Evolutionary conservation across 2,888 invertebrate species (phyloP).

Genomic region (Nebria brevicollis): DNA sequence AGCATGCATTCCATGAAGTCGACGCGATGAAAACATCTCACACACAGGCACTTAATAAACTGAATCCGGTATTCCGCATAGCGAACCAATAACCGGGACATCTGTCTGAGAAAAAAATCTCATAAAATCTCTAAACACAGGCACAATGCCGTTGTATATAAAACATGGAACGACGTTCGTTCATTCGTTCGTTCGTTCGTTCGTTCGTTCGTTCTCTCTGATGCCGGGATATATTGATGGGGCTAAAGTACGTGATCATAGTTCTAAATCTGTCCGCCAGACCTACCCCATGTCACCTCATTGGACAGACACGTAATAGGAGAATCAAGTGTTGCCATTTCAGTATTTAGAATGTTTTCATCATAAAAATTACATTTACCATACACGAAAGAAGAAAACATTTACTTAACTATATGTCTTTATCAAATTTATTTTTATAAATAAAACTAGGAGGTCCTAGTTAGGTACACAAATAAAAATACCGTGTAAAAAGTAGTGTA

Average conservation of each 20-base stretch:
- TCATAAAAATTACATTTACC: too few relatives aligned
- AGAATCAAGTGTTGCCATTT: not conserved
- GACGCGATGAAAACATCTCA: not conserved
- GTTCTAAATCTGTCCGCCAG: slow-evolving; percentile 54
- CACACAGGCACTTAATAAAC: slow-evolving; percentile 50
- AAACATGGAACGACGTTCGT: slow-evolving; percentile 53
- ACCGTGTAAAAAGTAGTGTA: too few relatives aligned
- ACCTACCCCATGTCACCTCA: not conserved
- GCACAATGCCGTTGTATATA: slow-evolving; percentile 54
- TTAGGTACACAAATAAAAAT: too few relatives aligned
- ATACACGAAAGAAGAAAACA: too few relatives aligned
- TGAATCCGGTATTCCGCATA: slow-evolving; percentile 58
- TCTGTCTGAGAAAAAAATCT: slow-evolving; percentile 58
- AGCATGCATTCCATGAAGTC: not conserved
- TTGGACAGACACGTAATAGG: not conserved
- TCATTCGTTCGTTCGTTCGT: slow-evolving; percentile 46
- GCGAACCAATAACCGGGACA: slow-evolving; percentile 59
- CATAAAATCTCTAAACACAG: slow-evolving; percentile 52
- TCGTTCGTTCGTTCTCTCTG: slow-evolving; percentile 48
- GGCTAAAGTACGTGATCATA: slow-evolving; percentile 58
- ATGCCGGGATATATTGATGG: slow-evolving; percentile 55
- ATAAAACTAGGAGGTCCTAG: too few relatives aligned
- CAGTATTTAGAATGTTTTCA: too few relatives aligned
- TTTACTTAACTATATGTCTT: too few relatives aligned
- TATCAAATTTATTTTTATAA: too few relatives aligned